Evolutionary conservation across 2,888 invertebrate species (phyloP).

Genomic region (Callosobruchus maculatus): DNA sequence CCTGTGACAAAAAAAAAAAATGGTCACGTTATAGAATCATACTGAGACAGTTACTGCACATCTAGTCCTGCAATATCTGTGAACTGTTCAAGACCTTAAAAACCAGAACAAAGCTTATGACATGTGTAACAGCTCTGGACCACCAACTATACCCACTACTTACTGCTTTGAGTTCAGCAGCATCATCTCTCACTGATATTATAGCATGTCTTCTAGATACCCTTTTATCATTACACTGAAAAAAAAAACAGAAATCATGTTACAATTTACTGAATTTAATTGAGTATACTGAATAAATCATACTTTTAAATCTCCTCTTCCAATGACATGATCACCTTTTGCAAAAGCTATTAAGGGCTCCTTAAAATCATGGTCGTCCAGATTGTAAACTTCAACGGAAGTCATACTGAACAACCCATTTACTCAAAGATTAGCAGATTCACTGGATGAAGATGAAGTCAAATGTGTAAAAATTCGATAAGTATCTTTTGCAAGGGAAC

Average conservation of each 20-base stretch:
- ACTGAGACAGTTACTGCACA: too few species aligned
- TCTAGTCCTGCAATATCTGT: too few species aligned
- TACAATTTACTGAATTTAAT: not conserved
- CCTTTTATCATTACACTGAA: constrained; percentile 53
- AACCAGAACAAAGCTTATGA: too few species aligned
- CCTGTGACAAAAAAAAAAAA: too few species aligned
- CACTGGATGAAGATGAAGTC: too few species aligned
- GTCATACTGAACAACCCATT: constrained; percentile 4
- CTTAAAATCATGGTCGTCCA: constrained; percentile 12
- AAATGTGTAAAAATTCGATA: too few species aligned
- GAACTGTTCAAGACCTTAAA: too few species aligned
- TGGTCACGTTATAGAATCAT: too few species aligned
- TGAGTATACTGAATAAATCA: not conserved
- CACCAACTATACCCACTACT: too few species aligned
- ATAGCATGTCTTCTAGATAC: constrained; percentile 55
- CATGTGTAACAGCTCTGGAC: too few species aligned
- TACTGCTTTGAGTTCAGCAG: constrained; percentile 48
- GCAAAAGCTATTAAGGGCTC: constrained; percentile 5
- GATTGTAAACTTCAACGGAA: constrained; percentile 9
- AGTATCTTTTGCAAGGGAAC: too few species aligned
- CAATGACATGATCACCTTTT: constrained; percentile 18
- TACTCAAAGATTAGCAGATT: too few species aligned
- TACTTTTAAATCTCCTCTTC: constrained; percentile 20
- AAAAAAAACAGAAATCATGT: constrained; percentile 14
- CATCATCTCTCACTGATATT: constrained; percentile 45